A percentile compares a stretch with the other conserved stretches of the same genome.
Conservation (phyloP, 2,797 vertebrate species). For the Alexandromys oeconomus region DNA sequence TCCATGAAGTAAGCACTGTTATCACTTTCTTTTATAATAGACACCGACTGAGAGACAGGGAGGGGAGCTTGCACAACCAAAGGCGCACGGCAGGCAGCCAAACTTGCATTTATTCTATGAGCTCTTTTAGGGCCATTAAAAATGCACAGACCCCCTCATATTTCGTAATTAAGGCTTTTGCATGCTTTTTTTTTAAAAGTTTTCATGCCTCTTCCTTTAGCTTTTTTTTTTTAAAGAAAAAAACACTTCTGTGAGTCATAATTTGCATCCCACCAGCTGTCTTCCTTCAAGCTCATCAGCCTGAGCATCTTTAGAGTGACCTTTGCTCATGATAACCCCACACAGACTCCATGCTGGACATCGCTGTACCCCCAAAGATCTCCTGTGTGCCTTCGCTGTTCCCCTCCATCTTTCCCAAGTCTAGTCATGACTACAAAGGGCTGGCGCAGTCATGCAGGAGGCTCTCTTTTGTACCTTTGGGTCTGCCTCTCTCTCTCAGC, state of each 20-base stretch:
- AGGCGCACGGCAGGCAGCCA: not conserved
- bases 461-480: not conserved
- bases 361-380: not conserved
- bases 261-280: not conserved
- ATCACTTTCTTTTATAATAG: constrained; percentile 28
- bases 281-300: not conserved
- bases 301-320: not conserved
- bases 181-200: not conserved
- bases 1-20: constrained; percentile 44
- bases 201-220: not conserved
- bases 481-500: not conserved
- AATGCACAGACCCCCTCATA: not conserved
- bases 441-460: accelerated
- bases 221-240: not conserved
- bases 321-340: too few species aligned
- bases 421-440: not conserved
- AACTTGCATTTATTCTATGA: not conserved
- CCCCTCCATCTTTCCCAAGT: not conserved
- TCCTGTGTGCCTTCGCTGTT: not conserved
- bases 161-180: constrained; percentile 21
- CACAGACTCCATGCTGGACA: not conserved
- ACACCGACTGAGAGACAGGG: constrained; percentile 34
- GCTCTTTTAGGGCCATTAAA: not conserved
- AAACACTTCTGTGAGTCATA: not conserved
- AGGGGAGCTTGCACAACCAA: not conserved